Conservation (phyloP, 1,140 invertebrate species). For the Stegodyphus dumicola region DNA sequence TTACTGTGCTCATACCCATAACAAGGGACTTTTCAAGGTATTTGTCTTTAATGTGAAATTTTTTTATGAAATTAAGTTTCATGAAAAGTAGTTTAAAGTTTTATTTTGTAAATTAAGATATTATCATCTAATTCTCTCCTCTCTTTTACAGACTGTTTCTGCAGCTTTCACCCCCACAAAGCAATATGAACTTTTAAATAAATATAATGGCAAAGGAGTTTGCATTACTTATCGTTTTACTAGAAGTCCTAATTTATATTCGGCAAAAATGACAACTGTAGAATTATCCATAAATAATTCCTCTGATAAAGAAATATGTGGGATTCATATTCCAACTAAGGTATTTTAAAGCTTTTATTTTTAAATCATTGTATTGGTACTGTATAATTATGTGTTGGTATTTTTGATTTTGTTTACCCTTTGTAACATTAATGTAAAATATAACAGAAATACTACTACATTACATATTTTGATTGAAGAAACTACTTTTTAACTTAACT, state of each 20-base stretch:
- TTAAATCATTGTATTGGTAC: too few relatives aligned
- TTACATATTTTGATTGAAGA: background rate
- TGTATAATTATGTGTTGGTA: too few relatives aligned
- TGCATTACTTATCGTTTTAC: constrained; percentile 81
- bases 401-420: too few relatives aligned
- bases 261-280: constrained; percentile 83
- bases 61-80: too few relatives aligned
- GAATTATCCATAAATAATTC: constrained; percentile 86
- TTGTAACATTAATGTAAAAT: background rate
- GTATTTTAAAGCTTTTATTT: constrained; percentile 68
- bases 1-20: too few relatives aligned
- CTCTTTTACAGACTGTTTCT: constrained; percentile 68
- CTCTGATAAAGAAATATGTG: constrained; percentile 75
- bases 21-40: too few relatives aligned
- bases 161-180: constrained; percentile 76
- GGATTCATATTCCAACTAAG: constrained; percentile 81
- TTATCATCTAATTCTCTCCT: constrained; percentile 66
- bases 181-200: constrained; percentile 80
- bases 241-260: constrained; percentile 86
- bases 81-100: too few relatives aligned
- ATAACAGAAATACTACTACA: background rate
- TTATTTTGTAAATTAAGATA: background rate
- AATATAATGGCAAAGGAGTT: constrained; percentile 82
- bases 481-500: too few relatives aligned
- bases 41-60: too few relatives aligned